phyloP scores from a whole-genome alignment of 2,888 invertebrate species.

The Philereme transversata region DNA sequence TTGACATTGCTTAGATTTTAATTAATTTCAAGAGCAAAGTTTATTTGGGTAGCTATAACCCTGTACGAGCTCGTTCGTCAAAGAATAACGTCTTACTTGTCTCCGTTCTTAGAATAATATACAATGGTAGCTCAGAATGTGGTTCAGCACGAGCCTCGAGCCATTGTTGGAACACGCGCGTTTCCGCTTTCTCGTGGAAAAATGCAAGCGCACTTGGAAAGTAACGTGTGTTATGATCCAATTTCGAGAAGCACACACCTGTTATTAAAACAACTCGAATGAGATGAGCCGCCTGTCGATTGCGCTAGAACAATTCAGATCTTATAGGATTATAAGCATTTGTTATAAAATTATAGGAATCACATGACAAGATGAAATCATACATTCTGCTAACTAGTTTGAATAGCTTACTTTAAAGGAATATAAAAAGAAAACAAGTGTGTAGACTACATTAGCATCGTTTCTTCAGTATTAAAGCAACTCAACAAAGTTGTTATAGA shows the following conservation, averaged over 20 bases:
- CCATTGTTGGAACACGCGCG: slow-evolving; percentile 78
- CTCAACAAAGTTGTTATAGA: slow-evolving; percentile 25
- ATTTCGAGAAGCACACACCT: slow-evolving; percentile 50
- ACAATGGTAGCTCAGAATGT: slow-evolving; percentile 72
- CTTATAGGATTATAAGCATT: background rate
- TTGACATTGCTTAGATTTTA: slow-evolving; percentile 28
- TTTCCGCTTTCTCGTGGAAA: slow-evolving; percentile 83
- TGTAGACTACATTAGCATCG: slow-evolving; percentile 4
- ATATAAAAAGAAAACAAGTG: slow-evolving; percentile 11
- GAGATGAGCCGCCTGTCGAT: slow-evolving; percentile 15
- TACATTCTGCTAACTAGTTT: slow-evolving; percentile 5
- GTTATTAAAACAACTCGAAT: slow-evolving; percentile 24
- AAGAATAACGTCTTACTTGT: slow-evolving; percentile 45
- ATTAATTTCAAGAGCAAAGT: slow-evolving; percentile 30
- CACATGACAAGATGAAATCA: slow-evolving; percentile 9
- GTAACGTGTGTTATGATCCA: slow-evolving; percentile 58
- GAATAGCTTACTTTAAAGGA: background rate
- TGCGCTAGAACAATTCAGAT: slow-evolving; percentile 10
- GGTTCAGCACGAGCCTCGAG: slow-evolving; percentile 67
- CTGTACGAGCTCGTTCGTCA: slow-evolving; percentile 18
- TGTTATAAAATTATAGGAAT: slow-evolving; percentile 1
- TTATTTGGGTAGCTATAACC: slow-evolving; percentile 29
- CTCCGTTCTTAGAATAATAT: slow-evolving; percentile 70
- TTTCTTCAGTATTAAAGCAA: slow-evolving; percentile 12
- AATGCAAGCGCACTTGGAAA: slow-evolving; percentile 79